Conservation (phyloP, 2,797 vertebrate genomes). For the Urosaurus nigricauda region DNA sequence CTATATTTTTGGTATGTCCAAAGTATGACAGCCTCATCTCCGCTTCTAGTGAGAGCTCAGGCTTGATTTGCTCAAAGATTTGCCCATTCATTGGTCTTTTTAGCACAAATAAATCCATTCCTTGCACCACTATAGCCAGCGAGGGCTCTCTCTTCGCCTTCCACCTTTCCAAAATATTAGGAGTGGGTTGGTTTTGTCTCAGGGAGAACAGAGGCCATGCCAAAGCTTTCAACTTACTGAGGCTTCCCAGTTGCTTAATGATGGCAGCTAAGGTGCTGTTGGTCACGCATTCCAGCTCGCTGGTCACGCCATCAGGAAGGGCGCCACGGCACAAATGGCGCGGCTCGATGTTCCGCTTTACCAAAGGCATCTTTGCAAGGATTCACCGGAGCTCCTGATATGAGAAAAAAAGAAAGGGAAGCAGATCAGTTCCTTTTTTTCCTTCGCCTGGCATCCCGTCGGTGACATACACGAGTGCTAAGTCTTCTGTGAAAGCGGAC, state of each 20-base stretch:
- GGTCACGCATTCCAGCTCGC: slow-evolving; percentile 93
- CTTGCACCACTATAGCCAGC: not conserved
- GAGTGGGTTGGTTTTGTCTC: not conserved
- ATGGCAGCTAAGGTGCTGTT: slow-evolving; percentile 94
- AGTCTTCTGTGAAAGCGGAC: no score
- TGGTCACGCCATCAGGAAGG: slow-evolving; percentile 89
- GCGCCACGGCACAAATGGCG: slow-evolving; percentile 90
- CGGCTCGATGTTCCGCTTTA: slow-evolving; percentile 93
- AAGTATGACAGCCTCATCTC: no score
- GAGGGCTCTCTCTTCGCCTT: no score
- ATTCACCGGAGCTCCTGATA: slow-evolving; percentile 34
- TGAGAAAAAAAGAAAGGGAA: not conserved
- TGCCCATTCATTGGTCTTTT: no score
- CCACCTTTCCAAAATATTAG: not conserved
- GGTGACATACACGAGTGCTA: no score
- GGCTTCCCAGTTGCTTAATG: slow-evolving; percentile 93
- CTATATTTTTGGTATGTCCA: no score
- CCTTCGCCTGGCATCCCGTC: no score
- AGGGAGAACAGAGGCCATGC: not conserved
- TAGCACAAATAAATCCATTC: not conserved
- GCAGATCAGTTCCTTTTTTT: no score
- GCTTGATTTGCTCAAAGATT: no score
- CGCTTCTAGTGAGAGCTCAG: no score
- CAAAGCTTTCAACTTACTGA: slow-evolving; percentile 85
- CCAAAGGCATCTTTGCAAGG: slow-evolving; percentile 84